Evolutionary conservation across 2,888 invertebrate species (phyloP).

Genomic region (Cataglyphis rosenhaueri): DNA sequence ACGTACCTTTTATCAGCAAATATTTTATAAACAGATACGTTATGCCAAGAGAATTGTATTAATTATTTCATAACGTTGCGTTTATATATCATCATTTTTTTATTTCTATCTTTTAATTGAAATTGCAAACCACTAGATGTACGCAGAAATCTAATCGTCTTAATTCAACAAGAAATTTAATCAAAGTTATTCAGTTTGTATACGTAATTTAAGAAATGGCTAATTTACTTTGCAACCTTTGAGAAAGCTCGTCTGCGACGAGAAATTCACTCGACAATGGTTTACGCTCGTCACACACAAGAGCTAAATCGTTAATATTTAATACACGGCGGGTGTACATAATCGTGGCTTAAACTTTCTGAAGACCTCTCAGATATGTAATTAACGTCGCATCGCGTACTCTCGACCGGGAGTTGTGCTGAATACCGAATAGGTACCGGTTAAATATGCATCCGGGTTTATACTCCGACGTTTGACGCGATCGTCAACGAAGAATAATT

Average conservation of each 20-base stretch:
- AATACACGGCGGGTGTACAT: background rate
- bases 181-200: background rate
- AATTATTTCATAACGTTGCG: background rate
- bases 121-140: background rate
- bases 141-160: background rate
- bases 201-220: background rate
- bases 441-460: conserved; percentile 75
- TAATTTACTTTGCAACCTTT: background rate
- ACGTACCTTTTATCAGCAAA: background rate
- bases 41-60: background rate
- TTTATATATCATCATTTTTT: background rate
- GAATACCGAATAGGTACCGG: conserved; percentile 31
- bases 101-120: background rate
- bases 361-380: background rate
- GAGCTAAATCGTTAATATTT: conserved; percentile 33
- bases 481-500: conserved; percentile 75
- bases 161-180: background rate
- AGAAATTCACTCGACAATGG: background rate
- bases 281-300: background rate
- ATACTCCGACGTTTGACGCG: conserved; percentile 70
- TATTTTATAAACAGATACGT: background rate
- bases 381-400: conserved; percentile 22
- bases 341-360: conserved; percentile 14
- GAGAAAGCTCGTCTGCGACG: background rate
- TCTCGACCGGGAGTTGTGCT: conserved; percentile 6